phyloP scores from a whole-genome alignment of 2,888 invertebrate species.

The Tinea pellionella region DNA sequence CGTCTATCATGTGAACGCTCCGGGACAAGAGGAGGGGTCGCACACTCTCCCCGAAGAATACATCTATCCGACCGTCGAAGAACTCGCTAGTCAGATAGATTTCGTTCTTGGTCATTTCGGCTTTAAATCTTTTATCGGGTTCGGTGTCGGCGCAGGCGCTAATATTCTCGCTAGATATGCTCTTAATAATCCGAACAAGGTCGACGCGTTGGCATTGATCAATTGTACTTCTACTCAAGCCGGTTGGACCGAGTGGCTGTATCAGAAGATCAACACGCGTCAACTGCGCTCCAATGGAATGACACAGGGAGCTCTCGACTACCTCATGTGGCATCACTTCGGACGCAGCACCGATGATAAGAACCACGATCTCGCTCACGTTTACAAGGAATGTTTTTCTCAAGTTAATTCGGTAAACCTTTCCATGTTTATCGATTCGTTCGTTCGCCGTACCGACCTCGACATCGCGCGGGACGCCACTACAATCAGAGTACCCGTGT shows the following conservation, averaged over 20 bases:
- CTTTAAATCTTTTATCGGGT: slow-evolving; percentile 91
- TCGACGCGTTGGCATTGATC: slow-evolving; percentile 91
- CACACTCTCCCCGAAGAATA: slow-evolving; percentile 88
- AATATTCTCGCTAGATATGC: slow-evolving; percentile 95
- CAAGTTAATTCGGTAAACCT: slow-evolving; percentile 95
- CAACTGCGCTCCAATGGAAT: slow-evolving; percentile 89
- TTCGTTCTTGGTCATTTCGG: slow-evolving; percentile 92
- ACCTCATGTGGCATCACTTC: slow-evolving; percentile 99
- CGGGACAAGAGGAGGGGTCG: slow-evolving; percentile 97
- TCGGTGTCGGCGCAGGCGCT: slow-evolving; percentile 98
- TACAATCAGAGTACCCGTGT: slow-evolving; percentile 85
- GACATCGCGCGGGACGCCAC: slow-evolving; percentile 76
- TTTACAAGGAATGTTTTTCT: slow-evolving; percentile 94
- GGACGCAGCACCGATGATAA: slow-evolving; percentile 89
- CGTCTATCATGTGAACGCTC: slow-evolving; percentile 98
- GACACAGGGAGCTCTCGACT: slow-evolving; percentile 94
- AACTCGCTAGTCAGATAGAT: slow-evolving; percentile 89
- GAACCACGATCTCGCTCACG: slow-evolving; percentile 93
- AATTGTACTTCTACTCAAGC: slow-evolving; percentile 94
- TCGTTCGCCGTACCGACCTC: slow-evolving; percentile 90
- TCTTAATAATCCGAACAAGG: slow-evolving; percentile 84
- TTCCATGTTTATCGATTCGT: slow-evolving; percentile 94
- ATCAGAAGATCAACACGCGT: slow-evolving; percentile 95
- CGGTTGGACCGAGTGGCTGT: slow-evolving; percentile 99
- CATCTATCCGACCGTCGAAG: slow-evolving; percentile 96